These are phyloP conservation scores for Branchipolynoe longqiensis DNA, from an alignment of 2,888 invertebrate species.

Conservation along the genomic window DNA sequence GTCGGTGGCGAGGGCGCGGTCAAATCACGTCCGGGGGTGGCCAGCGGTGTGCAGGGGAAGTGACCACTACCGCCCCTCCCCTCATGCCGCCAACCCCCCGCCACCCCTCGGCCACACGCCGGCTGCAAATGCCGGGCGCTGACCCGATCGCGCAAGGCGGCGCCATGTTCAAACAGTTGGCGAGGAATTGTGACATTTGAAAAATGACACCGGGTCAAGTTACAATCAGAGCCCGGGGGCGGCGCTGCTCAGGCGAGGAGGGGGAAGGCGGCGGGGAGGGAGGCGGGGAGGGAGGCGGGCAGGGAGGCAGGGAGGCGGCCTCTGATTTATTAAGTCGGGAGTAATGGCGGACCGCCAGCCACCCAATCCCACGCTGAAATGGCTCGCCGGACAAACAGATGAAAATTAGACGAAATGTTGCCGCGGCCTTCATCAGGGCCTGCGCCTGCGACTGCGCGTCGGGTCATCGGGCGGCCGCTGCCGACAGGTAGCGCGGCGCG, in stretches of 20 bases:
- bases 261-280: too few species aligned
- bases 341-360: constrained; percentile 33
- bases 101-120: constrained; percentile 3
- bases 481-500: not conserved
- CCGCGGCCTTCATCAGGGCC: constrained; percentile 19
- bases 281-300: constrained; percentile 49
- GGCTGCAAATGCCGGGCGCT: constrained; percentile 7
- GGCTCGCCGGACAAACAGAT: constrained; percentile 55
- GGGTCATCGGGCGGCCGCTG: constrained; percentile 13
- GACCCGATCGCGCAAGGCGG: not conserved
- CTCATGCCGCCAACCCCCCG: not conserved
- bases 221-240: constrained; percentile 52
- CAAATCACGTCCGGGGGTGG: constrained; percentile 47
- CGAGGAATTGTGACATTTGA: constrained; percentile 56
- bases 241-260: too few species aligned
- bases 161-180: constrained; percentile 41
- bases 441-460: too few species aligned
- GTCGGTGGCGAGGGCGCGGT: constrained; percentile 36
- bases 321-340: constrained; percentile 53
- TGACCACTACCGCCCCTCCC: constrained; percentile 25
- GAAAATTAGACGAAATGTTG: constrained; percentile 58
- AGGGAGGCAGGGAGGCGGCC: too few species aligned
- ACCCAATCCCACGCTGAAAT: constrained; percentile 55
- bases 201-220: constrained; percentile 55
- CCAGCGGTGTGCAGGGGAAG: not conserved